phyloP scores from a whole-genome alignment of 2,797 vertebrate genomes.

The Argyrosomus regius region DNA sequence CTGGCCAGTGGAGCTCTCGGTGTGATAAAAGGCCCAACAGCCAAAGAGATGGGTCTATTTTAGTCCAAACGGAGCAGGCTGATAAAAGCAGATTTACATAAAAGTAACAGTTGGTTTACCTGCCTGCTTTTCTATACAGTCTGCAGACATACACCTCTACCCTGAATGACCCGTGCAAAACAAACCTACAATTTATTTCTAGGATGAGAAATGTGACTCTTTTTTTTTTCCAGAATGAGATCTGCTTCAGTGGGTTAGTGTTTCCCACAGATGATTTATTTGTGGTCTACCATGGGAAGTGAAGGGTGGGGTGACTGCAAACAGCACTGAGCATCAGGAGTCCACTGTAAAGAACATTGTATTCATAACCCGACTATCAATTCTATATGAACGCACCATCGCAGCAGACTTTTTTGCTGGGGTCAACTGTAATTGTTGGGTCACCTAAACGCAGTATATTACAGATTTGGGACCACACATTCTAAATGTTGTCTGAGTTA shows the following conservation, averaged over 20 bases:
- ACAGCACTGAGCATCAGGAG: neutral
- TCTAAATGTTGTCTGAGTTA: neutral
- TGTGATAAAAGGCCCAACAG: slow-evolving; percentile 40
- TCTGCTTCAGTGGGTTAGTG: slow-evolving; percentile 6
- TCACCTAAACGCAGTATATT: neutral
- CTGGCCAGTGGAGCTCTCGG: slow-evolving; percentile 32
- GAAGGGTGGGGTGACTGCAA: slow-evolving; percentile 19
- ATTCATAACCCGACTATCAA: neutral
- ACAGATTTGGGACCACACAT: neutral
- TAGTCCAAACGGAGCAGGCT: slow-evolving; percentile 41
- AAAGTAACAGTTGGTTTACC: slow-evolving; percentile 26
- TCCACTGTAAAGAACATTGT: slow-evolving; percentile 16
- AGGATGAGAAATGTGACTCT: slow-evolving; percentile 5
- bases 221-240: neutral
- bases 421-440: neutral
- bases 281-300: slow-evolving; percentile 17
- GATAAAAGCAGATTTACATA: slow-evolving; percentile 42
- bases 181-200: neutral
- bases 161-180: slow-evolving; percentile 5
- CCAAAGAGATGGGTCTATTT: slow-evolving; percentile 52
- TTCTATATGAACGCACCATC: neutral
- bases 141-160: neutral
- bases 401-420: neutral
- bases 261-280: slow-evolving; percentile 20
- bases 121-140: slow-evolving; percentile 10